phyloP scores from a whole-genome alignment of 2,888 invertebrate genomes.

The Caenorhabditis japonica region DNA sequence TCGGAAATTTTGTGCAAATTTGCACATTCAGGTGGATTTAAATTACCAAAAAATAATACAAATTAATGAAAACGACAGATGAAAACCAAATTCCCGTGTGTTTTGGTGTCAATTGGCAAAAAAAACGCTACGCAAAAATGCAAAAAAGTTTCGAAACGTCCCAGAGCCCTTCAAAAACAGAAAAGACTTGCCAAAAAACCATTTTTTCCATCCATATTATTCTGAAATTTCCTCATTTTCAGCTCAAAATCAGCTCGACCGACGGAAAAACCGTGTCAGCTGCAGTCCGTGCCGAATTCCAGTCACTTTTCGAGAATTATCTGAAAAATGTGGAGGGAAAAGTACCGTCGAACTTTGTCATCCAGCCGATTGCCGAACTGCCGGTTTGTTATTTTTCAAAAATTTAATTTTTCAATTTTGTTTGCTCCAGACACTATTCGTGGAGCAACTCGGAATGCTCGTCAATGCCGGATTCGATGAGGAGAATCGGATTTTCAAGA shows the following conservation, averaged over 20 bases:
- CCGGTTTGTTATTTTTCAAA: no score
- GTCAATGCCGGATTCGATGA: constrained; percentile 61
- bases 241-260: constrained; percentile 36
- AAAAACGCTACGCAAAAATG: no score
- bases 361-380: constrained; percentile 46
- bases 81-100: no score
- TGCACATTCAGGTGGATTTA: not conserved
- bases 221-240: not conserved
- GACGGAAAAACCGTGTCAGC: constrained; percentile 27
- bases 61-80: no score
- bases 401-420: no score
- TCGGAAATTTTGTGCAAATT: not conserved
- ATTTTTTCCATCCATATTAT: not conserved
- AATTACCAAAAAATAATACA: no score
- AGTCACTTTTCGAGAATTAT: constrained; percentile 33
- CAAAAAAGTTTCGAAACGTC: no score
- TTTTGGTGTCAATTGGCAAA: no score
- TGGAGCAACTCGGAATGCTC: constrained; percentile 50
- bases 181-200: no score
- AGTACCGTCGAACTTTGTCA: constrained; percentile 48
- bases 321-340: constrained; percentile 50
- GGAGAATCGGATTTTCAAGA: constrained; percentile 59
- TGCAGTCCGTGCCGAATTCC: constrained; percentile 42
- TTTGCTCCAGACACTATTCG: constrained; percentile 52
- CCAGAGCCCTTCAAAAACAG: no score